Evolutionary conservation across 2,888 invertebrate species (phyloP).

Genomic region (Leptinotarsa haldemani): DNA sequence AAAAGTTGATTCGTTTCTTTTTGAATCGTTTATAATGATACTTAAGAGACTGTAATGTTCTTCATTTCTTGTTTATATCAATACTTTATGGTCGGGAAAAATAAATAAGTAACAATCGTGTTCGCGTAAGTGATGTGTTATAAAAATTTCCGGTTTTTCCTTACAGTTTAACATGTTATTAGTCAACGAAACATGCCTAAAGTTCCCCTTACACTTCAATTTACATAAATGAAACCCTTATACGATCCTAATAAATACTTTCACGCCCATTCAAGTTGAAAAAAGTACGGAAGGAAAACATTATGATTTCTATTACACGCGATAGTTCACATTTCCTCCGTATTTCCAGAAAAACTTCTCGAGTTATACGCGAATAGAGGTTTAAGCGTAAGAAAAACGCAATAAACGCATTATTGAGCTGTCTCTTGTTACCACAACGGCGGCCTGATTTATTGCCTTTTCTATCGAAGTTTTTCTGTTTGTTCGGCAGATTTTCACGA

Average conservation of each 20-base stretch:
- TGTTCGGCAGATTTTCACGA: neutral
- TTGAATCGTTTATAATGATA: too few species aligned
- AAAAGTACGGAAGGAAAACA: constrained; percentile 6
- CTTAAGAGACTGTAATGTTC: too few species aligned
- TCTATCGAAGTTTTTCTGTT: neutral
- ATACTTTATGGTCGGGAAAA: too few species aligned
- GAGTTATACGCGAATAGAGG: neutral
- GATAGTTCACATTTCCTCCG: neutral
- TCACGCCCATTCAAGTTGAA: neutral
- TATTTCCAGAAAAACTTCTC: constrained; percentile 5
- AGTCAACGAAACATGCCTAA: too few species aligned
- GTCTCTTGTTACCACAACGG: constrained; percentile 4
- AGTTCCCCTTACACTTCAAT: too few species aligned
- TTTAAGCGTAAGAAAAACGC: neutral
- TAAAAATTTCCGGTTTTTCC: too few species aligned
- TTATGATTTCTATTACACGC: constrained; percentile 9
- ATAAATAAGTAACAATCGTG: too few species aligned
- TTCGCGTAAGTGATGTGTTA: too few species aligned
- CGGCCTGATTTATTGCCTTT: constrained; percentile 3
- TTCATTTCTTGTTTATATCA: too few species aligned
- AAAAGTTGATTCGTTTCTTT: too few species aligned
- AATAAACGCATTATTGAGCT: constrained; percentile 13
- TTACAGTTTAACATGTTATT: too few species aligned
- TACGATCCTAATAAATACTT: neutral
- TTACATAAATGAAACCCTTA: neutral